These are phyloP conservation scores for Drosophila buzzatii DNA, from an alignment of 2,888 invertebrate species.

Conservation along the genomic window DNA sequence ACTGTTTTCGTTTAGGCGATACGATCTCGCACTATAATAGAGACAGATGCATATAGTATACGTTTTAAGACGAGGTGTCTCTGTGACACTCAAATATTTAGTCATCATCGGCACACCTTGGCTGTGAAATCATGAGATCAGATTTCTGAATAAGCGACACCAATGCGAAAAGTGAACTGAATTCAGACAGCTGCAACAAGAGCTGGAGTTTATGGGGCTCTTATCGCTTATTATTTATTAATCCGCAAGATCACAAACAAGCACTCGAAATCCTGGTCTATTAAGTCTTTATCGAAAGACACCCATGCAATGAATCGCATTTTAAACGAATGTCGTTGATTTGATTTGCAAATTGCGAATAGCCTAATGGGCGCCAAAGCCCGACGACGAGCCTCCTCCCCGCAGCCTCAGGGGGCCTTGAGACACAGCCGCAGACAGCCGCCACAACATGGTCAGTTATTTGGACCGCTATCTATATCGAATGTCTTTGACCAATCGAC, in stretches of 20 bases:
- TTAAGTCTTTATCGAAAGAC: conserved; percentile 36
- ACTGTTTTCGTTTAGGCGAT: conserved; percentile 54
- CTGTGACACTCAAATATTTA: conserved; percentile 37
- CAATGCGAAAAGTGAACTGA: conserved; percentile 3
- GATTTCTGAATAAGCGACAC: conserved; percentile 25
- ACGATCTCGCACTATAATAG: conserved; percentile 40
- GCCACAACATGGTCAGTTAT: conserved; percentile 27
- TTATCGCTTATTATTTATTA: conserved; percentile 14
- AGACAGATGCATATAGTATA: background rate
- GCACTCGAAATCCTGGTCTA: conserved; percentile 12
- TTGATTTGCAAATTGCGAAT: conserved; percentile 76
- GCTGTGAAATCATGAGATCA: conserved; percentile 33
- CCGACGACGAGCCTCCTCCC: background rate
- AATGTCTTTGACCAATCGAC: conserved; percentile 35
- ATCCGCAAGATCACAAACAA: conserved; percentile 10
- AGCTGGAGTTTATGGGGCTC: background rate
- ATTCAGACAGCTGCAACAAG: conserved; percentile 9
- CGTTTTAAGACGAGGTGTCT: conserved; percentile 32
- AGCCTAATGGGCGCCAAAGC: conserved; percentile 67
- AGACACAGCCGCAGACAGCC: conserved; percentile 9
- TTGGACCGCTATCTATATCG: conserved; percentile 47
- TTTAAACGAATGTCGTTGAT: conserved; percentile 75
- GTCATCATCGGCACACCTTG: conserved; percentile 61
- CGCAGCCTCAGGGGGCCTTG: conserved; percentile 6
- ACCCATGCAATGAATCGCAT: conserved; percentile 40